phyloP scores from a whole-genome alignment of 2,113 vertebrate genomes.

The Xiphorhynchus elegans region DNA sequence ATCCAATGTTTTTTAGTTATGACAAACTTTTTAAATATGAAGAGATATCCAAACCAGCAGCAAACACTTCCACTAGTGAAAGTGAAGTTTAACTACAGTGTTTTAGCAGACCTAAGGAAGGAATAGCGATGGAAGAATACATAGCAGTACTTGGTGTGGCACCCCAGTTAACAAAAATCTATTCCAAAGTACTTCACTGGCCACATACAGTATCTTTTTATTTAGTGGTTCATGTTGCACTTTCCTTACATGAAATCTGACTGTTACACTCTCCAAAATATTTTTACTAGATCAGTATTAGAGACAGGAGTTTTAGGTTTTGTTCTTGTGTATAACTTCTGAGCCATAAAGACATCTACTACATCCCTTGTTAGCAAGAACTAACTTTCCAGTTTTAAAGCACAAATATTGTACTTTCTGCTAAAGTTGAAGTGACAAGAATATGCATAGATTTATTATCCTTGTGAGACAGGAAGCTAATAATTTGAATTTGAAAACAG shows the following conservation, averaged over 20 bases:
- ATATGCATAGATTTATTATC: slow-evolving; percentile 8
- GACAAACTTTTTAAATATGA: neutral
- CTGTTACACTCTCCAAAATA: neutral
- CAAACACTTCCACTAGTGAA: neutral
- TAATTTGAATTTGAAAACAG: slow-evolving; percentile 44
- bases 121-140: neutral
- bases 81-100: neutral
- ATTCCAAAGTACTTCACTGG: neutral
- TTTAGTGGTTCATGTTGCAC: neutral
- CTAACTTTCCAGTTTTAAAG: slow-evolving; percentile 17
- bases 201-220: neutral
- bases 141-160: neutral
- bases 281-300: neutral
- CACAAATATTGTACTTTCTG: neutral
- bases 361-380: neutral
- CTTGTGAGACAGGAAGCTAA: slow-evolving; percentile 35
- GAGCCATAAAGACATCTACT: neutral
- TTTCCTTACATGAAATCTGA: neutral
- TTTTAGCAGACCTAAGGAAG: neutral
- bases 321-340: neutral
- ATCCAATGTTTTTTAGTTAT: neutral
- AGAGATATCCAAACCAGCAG: neutral
- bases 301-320: neutral
- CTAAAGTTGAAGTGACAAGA: neutral
- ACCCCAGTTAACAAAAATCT: neutral